A percentile compares a stretch with the other conserved stretches of the same genome.
Conservation (phyloP, 2,797 vertebrate species). For the Masticophis lateralis region DNA sequence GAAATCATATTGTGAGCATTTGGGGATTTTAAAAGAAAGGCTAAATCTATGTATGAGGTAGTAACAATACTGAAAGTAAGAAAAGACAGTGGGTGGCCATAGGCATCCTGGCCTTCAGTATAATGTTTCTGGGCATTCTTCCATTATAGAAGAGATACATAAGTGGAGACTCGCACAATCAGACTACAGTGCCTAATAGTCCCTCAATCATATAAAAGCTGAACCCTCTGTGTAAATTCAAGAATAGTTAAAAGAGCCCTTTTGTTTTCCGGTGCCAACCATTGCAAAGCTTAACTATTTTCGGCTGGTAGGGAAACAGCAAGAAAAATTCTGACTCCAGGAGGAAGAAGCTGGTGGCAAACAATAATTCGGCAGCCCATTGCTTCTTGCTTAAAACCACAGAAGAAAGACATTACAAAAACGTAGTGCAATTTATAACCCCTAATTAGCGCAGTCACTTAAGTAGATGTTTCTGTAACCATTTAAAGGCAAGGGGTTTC, state of each 20-base stretch:
- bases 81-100: neutral
- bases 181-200: neutral
- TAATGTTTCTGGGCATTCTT: neutral
- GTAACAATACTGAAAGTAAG: neutral
- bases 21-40: neutral
- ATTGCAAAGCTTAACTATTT: neutral
- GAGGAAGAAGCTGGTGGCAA: neutral
- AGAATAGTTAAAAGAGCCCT: conserved; percentile 29
- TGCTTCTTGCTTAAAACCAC: conserved; percentile 46
- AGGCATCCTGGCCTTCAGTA: neutral
- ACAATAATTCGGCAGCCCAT: neutral
- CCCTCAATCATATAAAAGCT: neutral
- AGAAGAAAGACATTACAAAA: conserved; percentile 54
- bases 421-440: conserved; percentile 64
- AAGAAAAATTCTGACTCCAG: neutral
- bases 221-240: conserved; percentile 30
- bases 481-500: conserved; percentile 67
- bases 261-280: neutral
- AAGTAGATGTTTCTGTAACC: conserved; percentile 63
- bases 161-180: neutral
- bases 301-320: neutral
- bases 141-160: neutral
- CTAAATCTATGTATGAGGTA: neutral
- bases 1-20: neutral
- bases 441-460: conserved; percentile 62